Percentiles rank a stretch among this genome's conserved stretches.
phyloP scores from a whole-genome alignment of 2,113 vertebrate species.

The Todiramphus chloris region DNA sequence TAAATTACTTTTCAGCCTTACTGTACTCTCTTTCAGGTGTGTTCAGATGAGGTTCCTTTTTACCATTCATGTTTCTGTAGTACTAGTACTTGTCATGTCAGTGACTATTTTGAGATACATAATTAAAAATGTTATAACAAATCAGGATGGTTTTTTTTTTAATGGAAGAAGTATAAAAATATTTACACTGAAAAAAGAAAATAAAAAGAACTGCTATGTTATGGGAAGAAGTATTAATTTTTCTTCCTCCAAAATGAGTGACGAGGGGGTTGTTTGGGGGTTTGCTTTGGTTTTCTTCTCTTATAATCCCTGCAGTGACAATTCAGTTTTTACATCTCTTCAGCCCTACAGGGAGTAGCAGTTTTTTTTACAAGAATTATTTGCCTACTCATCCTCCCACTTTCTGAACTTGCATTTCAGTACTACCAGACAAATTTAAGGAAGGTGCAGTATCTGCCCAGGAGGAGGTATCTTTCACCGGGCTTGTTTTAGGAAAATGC shows the following conservation, averaged over 20 bases:
- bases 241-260: not conserved
- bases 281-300: not conserved
- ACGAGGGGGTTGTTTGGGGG: not conserved
- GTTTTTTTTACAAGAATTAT: not conserved
- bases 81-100: not conserved
- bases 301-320: not conserved
- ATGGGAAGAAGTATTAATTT: not conserved
- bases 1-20: not conserved
- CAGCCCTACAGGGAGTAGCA: not conserved
- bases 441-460: not conserved
- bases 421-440: not conserved
- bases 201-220: not conserved
- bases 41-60: not conserved
- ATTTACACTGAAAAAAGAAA: not conserved
- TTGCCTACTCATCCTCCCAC: not conserved
- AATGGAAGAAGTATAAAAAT: not conserved
- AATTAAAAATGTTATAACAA: not conserved
- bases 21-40: not conserved
- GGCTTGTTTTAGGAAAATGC: not conserved
- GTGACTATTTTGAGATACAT: not conserved
- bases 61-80: not conserved
- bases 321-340: not conserved
- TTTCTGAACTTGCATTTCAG: not conserved
- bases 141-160: not conserved
- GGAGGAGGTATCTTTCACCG: not conserved